Conservation (phyloP, 2,113 vertebrate genomes). For the Channa argus region DNA sequence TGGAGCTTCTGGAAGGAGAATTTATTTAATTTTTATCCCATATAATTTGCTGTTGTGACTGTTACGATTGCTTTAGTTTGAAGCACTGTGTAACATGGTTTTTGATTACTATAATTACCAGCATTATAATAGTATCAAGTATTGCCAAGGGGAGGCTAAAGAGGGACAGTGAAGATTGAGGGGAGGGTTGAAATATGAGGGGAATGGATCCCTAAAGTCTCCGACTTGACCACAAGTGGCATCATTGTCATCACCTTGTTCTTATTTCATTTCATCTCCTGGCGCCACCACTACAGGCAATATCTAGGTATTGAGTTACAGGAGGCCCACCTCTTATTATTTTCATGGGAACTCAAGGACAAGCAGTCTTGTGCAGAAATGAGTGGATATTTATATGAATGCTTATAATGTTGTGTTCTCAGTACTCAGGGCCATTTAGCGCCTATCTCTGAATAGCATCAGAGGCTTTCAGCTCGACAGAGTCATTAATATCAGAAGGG, state of each 20-base stretch:
- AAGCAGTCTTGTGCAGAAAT: constrained; percentile 60
- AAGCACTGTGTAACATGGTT: not conserved
- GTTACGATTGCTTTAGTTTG: not conserved
- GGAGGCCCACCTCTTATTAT: constrained; percentile 78
- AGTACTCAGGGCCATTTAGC: constrained; percentile 71
- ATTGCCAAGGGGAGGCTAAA: constrained; percentile 37
- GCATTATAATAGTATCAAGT: constrained; percentile 18
- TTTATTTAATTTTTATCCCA: not conserved
- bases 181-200: constrained; percentile 45
- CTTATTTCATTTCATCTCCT: constrained; percentile 85
- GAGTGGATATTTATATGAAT: constrained; percentile 79
- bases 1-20: not conserved
- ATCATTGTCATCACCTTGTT: constrained; percentile 86
- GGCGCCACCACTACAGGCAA: constrained; percentile 75
- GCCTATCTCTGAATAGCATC: constrained; percentile 78
- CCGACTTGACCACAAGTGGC: constrained; percentile 81
- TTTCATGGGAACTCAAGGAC: constrained; percentile 83
- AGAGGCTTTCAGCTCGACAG: constrained; percentile 70
- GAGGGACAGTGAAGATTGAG: constrained; percentile 16
- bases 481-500: constrained; percentile 77
- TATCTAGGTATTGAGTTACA: constrained; percentile 81
- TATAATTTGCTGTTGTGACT: not conserved
- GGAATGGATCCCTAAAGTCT: constrained; percentile 67
- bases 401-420: constrained; percentile 74
- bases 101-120: constrained; percentile 31